A percentile compares a stretch with the other conserved stretches of the same genome.
phyloP scores from a whole-genome alignment of 2,888 invertebrate genomes.

The Dynastes hyllus region DNA sequence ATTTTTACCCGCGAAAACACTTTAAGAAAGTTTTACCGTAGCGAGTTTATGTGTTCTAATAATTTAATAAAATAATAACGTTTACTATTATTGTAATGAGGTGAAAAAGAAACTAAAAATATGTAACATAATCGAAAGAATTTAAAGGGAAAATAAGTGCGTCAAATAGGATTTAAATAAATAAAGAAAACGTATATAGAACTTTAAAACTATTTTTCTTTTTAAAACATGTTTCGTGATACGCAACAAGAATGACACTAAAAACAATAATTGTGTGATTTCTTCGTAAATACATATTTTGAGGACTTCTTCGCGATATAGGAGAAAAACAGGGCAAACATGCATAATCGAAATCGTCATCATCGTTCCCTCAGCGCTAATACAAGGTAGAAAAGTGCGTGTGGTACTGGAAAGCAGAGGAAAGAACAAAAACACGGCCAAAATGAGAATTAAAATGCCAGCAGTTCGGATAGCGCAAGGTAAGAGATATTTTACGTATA shows the following conservation, averaged over 20 bases:
- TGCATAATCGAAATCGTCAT: constrained; percentile 10
- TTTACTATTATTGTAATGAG: not conserved
- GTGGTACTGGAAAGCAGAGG: not conserved
- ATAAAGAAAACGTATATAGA: not conserved
- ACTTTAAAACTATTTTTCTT: not conserved
- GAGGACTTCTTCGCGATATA: not conserved
- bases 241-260: constrained; percentile 1
- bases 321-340: not conserved
- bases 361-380: not conserved
- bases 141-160: constrained; percentile 1
- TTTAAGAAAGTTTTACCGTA: too few species aligned
- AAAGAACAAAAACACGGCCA: constrained; percentile 68
- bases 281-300: not conserved
- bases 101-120: not conserved
- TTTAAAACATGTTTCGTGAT: constrained; percentile 27
- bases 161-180: not conserved
- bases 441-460: constrained; percentile 98
- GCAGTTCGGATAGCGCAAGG: constrained; percentile 98
- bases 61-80: too few species aligned
- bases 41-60: constrained; percentile 3
- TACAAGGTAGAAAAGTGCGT: constrained; percentile 43
- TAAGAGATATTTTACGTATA: constrained; percentile 80
- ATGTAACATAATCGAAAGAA: not conserved
- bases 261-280: constrained; percentile 25
- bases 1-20: not conserved